phyloP scores from a whole-genome alignment of 1,140 invertebrate species.

The Melipona quadrifasciata region DNA sequence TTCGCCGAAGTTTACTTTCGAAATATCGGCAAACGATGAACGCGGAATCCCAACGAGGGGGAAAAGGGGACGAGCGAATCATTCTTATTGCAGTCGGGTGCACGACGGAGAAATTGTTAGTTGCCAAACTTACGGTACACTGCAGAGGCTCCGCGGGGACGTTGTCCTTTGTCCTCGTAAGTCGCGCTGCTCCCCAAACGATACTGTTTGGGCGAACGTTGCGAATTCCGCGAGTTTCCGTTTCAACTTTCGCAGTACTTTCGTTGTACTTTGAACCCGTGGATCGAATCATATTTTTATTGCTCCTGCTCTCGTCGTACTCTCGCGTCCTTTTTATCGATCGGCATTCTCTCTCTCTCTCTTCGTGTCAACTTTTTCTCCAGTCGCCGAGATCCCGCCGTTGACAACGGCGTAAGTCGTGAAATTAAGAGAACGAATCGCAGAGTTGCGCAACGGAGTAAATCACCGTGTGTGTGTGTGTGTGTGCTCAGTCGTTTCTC shows the following conservation, averaged over 20 bases:
- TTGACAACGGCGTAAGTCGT: background rate
- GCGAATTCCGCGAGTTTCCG: background rate
- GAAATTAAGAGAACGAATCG: background rate
- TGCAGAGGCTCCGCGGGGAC: slow-evolving; percentile 33
- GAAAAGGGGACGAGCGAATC: slow-evolving; percentile 8
- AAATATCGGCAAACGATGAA: slow-evolving; percentile 65
- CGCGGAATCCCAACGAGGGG: slow-evolving; percentile 58
- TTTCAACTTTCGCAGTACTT: slow-evolving; percentile 9
- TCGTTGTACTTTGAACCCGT: background rate
- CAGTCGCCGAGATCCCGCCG: background rate
- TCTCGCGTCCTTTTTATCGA: background rate
- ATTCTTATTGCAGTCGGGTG: slow-evolving; percentile 54
- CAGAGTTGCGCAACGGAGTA: background rate
- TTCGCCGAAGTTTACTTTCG: slow-evolving; percentile 65
- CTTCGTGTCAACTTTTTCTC: background rate
- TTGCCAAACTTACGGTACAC: slow-evolving; percentile 54
- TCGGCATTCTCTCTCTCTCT: background rate
- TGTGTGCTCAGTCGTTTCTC: background rate
- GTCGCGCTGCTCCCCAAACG: background rate
- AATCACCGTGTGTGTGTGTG: background rate
- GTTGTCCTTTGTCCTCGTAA: slow-evolving; percentile 39
- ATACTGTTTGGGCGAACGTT: slow-evolving; percentile 1
- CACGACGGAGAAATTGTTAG: slow-evolving; percentile 54
- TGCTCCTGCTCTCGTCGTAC: too few species aligned
- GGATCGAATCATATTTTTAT: slow-evolving; percentile 2